Conservation (phyloP, 2,888 invertebrate species). For the Andricus quercusramuli region DNA sequence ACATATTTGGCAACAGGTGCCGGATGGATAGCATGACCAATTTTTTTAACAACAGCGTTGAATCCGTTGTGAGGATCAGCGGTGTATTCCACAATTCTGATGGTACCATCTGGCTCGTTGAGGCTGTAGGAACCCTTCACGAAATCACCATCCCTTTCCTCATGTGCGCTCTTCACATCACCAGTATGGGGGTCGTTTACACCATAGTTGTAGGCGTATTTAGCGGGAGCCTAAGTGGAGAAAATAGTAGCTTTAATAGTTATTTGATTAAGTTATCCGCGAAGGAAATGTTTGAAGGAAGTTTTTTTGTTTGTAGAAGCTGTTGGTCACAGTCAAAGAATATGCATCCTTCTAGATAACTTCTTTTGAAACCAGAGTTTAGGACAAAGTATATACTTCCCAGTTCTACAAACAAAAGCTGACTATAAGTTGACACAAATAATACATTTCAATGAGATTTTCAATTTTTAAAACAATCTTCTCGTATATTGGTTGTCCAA, state of each 20-base stretch:
- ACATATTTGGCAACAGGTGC: constrained; percentile 70
- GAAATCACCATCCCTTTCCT: constrained; percentile 76
- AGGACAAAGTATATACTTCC: too few species aligned
- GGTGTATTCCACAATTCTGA: constrained; percentile 75
- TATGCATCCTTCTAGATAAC: too few species aligned
- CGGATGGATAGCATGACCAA: constrained; percentile 72
- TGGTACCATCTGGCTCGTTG: constrained; percentile 75
- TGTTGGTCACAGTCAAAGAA: too few species aligned
- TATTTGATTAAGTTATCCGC: not conserved
- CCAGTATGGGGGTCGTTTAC: constrained; percentile 76
- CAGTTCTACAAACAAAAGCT: too few species aligned
- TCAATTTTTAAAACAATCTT: too few species aligned
- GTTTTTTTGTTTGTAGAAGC: too few species aligned
- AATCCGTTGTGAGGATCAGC: constrained; percentile 76
- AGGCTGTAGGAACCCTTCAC: constrained; percentile 76
- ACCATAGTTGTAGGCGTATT: constrained; percentile 75
- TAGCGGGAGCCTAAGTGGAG: constrained; percentile 70
- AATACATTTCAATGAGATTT: too few species aligned
- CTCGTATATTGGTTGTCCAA: too few species aligned
- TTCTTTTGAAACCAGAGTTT: too few species aligned
- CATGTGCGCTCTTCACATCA: constrained; percentile 75
- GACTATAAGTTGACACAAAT: too few species aligned
- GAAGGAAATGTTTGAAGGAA: too few species aligned
- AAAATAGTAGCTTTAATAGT: not conserved
- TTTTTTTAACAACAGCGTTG: constrained; percentile 76